Conservation (phyloP, 2,888 invertebrate species). For the Idaea dimidiata region DNA sequence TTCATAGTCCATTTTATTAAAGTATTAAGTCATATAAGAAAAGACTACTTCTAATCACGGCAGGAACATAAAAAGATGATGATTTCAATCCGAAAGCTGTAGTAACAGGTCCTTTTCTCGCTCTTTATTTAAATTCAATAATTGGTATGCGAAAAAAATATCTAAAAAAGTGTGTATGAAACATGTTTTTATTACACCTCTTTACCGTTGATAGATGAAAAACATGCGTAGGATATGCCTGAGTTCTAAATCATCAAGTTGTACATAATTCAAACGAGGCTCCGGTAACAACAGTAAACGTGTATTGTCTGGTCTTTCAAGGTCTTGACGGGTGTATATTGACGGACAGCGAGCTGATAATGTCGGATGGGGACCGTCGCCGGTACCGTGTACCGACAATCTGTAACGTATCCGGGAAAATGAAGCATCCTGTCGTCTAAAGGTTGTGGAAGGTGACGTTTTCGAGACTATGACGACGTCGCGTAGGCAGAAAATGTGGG, state of each 20-base stretch:
- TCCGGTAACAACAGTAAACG: not conserved
- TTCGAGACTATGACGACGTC: not conserved
- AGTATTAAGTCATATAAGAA: too few species aligned
- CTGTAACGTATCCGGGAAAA: constrained; percentile 9
- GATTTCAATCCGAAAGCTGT: too few species aligned
- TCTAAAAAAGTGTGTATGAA: too few species aligned
- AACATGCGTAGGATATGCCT: not conserved
- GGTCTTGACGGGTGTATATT: constrained; percentile 11
- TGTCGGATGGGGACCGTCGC: constrained; percentile 11
- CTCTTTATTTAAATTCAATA: too few species aligned
- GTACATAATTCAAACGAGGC: not conserved
- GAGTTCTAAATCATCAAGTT: not conserved
- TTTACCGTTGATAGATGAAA: not conserved
- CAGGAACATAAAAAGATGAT: too few species aligned
- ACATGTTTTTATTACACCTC: not conserved
- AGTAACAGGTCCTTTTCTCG: too few species aligned
- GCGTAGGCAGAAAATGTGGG: not conserved
- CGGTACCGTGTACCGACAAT: constrained; percentile 11
- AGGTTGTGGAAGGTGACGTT: not conserved
- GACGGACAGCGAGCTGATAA: constrained; percentile 16
- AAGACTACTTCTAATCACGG: too few species aligned
- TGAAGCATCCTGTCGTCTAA: not conserved
- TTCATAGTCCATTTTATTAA: too few species aligned
- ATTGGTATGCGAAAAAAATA: too few species aligned
- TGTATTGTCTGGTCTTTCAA: not conserved